Evolutionary conservation across 2,113 vertebrate species (phyloP), one percentile per base, ranked within the genome.

Genomic region (Catharus minimus): DNA sequence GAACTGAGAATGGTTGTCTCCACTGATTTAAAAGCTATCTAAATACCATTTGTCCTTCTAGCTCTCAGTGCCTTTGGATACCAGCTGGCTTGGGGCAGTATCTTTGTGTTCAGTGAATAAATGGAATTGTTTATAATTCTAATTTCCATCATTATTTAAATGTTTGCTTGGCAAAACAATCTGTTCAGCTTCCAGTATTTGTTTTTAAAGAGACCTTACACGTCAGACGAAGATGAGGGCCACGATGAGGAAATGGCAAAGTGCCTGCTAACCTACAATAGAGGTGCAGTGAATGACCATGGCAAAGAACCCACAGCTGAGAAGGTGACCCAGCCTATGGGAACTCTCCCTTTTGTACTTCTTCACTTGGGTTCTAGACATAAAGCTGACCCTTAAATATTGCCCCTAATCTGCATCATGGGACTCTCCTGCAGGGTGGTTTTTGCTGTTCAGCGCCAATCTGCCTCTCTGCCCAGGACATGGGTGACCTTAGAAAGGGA

Each of bases 111-210:
- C 65, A 68, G 2, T 46, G 71, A 95, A 85, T 94, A 86, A 89
- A 75, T 85, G 50, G 23, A 91, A 56, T 79, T 95, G 95, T 95
- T 97, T 96, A 68, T 87, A 78, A 60, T 82, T 92, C 53, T 83
- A 85, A 58, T 96, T 96, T 95, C 91, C 68, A 89, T 82, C 73
- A 78, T 90, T 94, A 92, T 92, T 96, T 87, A 82, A 95, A 89
- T 81, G 75, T 93, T 94, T 89, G 56, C 74, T 71, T 94, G 86
- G 92, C 77, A 66, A 95, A 92, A 90, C 89, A 91, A 86, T 93
- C 68, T 50, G 43, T 72, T 91, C 82, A 77, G 92, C 64, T 97
- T 96, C 94, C 95, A 96, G 89, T 86, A 91, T 96, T 96, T 96
- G 95, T 96, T 95, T 86, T 75, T 84, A 52, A 76, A 84, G 57